A percentile compares a stretch with the other conserved stretches of the same genome.
These are phyloP conservation scores for Anomalospiza imberbis DNA, from an alignment of 2,797 vertebrate species.

Conservation along the genomic window DNA sequence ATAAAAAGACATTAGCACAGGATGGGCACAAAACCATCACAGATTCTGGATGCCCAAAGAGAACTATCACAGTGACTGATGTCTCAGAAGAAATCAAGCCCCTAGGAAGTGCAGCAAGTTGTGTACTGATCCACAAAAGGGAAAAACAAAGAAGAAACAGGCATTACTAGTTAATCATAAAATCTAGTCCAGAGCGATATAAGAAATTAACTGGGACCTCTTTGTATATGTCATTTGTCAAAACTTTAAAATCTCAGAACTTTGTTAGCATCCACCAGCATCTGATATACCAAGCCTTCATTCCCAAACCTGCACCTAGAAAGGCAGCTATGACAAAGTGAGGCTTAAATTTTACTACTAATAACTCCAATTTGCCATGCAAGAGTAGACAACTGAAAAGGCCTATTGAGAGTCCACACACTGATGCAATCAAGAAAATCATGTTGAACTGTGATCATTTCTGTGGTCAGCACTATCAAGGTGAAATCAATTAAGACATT, in stretches of 20 bases:
- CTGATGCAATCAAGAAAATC: background rate
- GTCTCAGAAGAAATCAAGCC: background rate
- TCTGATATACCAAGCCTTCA: background rate
- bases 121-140: background rate
- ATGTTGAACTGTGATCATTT: background rate
- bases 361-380: background rate
- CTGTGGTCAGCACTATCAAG: background rate
- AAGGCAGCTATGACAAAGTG: background rate
- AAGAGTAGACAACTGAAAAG: background rate
- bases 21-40: background rate
- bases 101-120: background rate
- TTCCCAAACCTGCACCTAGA: background rate
- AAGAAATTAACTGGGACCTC: background rate
- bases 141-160: background rate
- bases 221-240: background rate
- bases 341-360: background rate
- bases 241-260: background rate
- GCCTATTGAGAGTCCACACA: background rate
- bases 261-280: background rate
- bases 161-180: background rate
- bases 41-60: background rate
- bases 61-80: background rate
- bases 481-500: background rate
- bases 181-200: background rate
- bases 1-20: background rate